Base-by-base conservation (phyloP, 2,888 invertebrate species). In the Melinopterus prodromus region DNA sequence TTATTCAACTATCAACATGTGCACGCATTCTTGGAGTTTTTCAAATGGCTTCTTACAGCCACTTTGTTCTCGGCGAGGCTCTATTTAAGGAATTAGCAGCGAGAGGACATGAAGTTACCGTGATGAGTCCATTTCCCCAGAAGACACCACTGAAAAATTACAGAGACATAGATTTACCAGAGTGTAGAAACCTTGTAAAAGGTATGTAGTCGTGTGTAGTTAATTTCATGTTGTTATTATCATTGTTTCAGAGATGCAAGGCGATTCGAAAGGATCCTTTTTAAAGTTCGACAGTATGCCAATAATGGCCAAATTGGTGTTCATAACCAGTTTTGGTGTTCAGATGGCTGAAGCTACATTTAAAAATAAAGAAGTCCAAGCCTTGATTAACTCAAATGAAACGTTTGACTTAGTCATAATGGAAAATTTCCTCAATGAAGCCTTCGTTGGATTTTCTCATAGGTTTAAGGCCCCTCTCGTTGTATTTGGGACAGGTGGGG, bases 341-440 rank as follows among this genome's bases (percentile, higher is more conserved):
- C 2, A 16, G 6, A 2, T n/a, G 38, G 70, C 69, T 5, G 74
- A 79, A 71, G 6, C 69, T 0, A 36, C 36, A 3, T 77, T 74
- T 9, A 7, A 78, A 69, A 77, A 81, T 26, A 37, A 70, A 16
- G 83, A 84, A 15, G 82, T 74, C 7, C 14, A 6, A 16, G 6
- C 1, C 53, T 81, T 87, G 2, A 71, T 87, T 7, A 78, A 85
- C 69, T 88, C 89, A 0, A 80, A 84, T 16, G 83, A 89, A 78
- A 83, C 85, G 12, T 88, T 90, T 77, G 89, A 90, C 81, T 84
- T 87, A 12, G 86, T 90, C 4, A 85, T 90, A 6, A 87, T 90
- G 2, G 91, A 91, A 83, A 86, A 90, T 37, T 90, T 91, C 83
- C 85, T 90, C 35, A 90, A 89, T 82, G 91, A 92, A 82, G 90